phyloP scores from a whole-genome alignment of 2,888 invertebrate genomes.

The Keiferia lycopersicella region DNA sequence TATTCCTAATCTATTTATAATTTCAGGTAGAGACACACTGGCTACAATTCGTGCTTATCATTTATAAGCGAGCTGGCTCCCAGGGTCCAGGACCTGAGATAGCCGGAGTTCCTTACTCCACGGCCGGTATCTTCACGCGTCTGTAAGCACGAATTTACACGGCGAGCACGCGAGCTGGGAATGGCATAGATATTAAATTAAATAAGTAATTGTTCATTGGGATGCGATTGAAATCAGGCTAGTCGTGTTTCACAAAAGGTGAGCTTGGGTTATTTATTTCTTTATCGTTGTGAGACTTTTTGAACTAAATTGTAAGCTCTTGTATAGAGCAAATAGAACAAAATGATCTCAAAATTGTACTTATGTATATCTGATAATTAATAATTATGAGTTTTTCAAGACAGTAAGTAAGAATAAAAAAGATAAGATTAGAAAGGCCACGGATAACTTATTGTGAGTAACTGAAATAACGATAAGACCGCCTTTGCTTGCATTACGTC shows the following conservation, averaged over 20 bases:
- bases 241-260: not conserved
- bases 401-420: too few relatives aligned
- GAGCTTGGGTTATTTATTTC: not conserved
- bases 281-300: not conserved
- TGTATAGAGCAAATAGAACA: too few relatives aligned
- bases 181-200: conserved; percentile 23
- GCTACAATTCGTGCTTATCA: conserved; percentile 28
- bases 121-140: conserved; percentile 43
- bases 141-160: conserved; percentile 37
- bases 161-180: conserved; percentile 39
- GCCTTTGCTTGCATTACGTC: too few relatives aligned
- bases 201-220: conserved; percentile 19
- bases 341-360: not conserved
- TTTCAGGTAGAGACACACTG: not conserved
- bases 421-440: too few relatives aligned
- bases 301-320: not conserved
- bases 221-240: not conserved
- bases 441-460: too few relatives aligned
- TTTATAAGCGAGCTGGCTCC: conserved; percentile 22
- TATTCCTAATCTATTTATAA: not conserved
- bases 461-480: too few relatives aligned
- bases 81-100: conserved; percentile 32
- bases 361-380: too few relatives aligned
- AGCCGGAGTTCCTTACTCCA: conserved; percentile 38
- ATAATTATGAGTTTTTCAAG: too few relatives aligned